Evolutionary conservation across 2,797 vertebrate genomes (phyloP).

Genomic region (Falco rusticolus): DNA sequence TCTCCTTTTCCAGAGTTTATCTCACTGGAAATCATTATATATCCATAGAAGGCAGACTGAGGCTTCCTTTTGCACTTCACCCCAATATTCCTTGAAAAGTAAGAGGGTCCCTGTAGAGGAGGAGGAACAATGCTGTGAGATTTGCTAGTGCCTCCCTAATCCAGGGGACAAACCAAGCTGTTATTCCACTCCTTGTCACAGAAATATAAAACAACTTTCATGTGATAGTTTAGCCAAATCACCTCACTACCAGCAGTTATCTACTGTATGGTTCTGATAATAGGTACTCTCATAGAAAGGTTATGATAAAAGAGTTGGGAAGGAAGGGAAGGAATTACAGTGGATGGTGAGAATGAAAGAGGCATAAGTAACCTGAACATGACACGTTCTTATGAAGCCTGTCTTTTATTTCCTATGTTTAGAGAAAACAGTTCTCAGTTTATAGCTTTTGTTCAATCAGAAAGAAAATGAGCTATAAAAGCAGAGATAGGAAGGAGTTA

Average conservation of each 20-base stretch:
- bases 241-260: background rate
- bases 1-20: background rate
- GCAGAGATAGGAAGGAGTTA: slow-evolving; percentile 67
- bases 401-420: slow-evolving; percentile 59
- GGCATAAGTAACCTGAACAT: background rate
- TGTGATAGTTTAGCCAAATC: background rate
- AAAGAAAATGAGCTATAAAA: slow-evolving; percentile 70
- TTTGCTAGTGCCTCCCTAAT: background rate
- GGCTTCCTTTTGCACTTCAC: background rate
- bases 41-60: background rate
- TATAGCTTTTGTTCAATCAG: slow-evolving; percentile 62
- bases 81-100: background rate
- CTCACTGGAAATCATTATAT: background rate
- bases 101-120: background rate
- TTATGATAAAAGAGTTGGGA: background rate
- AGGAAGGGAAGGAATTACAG: background rate
- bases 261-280: background rate
- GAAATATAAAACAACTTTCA: background rate
- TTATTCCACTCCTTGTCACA: background rate
- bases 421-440: slow-evolving; percentile 50
- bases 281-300: background rate
- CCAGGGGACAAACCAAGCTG: background rate
- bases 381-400: background rate
- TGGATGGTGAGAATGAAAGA: background rate
- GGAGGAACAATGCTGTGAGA: background rate